Percentiles rank a stretch among this genome's conserved stretches.
These are phyloP conservation scores for Prionace glauca DNA, from an alignment of 2,797 vertebrate species.

Conservation along the genomic window DNA sequence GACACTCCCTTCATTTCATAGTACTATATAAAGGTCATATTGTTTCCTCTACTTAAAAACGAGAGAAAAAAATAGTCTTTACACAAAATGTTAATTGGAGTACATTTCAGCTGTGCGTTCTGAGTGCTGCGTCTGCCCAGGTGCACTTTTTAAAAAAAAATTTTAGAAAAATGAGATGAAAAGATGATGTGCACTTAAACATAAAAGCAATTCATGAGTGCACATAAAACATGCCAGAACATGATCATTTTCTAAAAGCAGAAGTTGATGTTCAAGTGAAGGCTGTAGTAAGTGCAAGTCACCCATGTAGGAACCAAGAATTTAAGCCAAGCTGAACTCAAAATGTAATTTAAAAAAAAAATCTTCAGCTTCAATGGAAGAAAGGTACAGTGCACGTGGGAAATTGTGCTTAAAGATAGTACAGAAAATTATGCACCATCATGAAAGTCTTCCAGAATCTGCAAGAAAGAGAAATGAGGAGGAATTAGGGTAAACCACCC, in stretches of 20 bases:
- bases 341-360: neutral
- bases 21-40: neutral
- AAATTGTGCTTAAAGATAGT: neutral
- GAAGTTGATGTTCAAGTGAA: neutral
- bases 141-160: conserved; percentile 15
- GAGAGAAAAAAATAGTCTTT: neutral
- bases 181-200: neutral
- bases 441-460: neutral
- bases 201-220: neutral
- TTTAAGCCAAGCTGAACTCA: neutral
- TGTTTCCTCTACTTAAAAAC: neutral
- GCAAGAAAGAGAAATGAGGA: neutral
- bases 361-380: neutral
- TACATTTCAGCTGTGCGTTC: neutral
- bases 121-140: neutral
- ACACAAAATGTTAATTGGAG: neutral
- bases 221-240: neutral
- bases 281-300: neutral
- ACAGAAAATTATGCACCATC: neutral
- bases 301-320: neutral
- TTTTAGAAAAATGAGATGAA: neutral
- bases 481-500: neutral
- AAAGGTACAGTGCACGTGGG: neutral
- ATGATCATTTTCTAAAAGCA: neutral
- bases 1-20: neutral